Base-by-base conservation (phyloP, 1,140 invertebrate genomes). In the Danaus plexippus region DNA sequence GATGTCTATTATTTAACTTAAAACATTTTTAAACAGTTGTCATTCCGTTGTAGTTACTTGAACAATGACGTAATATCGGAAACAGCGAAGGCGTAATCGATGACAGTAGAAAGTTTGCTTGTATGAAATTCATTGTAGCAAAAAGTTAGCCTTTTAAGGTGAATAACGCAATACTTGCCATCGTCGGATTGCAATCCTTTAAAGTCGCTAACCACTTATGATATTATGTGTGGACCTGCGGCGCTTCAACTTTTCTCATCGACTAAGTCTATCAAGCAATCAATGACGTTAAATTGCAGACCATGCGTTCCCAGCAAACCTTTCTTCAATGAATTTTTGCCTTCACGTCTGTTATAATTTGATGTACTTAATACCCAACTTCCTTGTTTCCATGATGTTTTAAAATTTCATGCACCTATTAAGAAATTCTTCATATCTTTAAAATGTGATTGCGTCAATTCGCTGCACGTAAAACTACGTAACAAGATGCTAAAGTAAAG, bases 141-240 rank as follows among this genome's bases (percentile, higher is more conserved):
- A 79, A 80, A 83, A 83, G 55, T 71, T 47, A 18, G 15, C 82
- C 77, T 57, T 82, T 69, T 81, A 80, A 64, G 78, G 74, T 22
- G 57, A 54, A 50, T 59, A 52, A 68, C 66, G 72, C 70, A 70
- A 72, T 75, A 72, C 67, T 51, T 62, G 66, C 71, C 74, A 67
- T 78, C 73, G 54, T 53, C 59, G 57, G 66, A 60, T 64, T 43
- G 52, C 69, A 73, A 66, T 71, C 83, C 75, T 84, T 83, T 82
- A 79, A 80, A 75, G 75, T 77, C 69, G 63, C 65, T 71, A 76
- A 72, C 66, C 67, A 77, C 68, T 81, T 84, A 83, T 80, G 77
- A 77, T 81, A 83, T 54, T 59, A 57, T 73, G 75, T 73, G 74
- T 72, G 74, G 66, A 72, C 69, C 57, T 61, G 55, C 56, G 60